These are phyloP conservation scores for Neomonachus schauinslandi DNA, from an alignment of 2,113 vertebrate genomes.

Conservation along the genomic window DNA sequence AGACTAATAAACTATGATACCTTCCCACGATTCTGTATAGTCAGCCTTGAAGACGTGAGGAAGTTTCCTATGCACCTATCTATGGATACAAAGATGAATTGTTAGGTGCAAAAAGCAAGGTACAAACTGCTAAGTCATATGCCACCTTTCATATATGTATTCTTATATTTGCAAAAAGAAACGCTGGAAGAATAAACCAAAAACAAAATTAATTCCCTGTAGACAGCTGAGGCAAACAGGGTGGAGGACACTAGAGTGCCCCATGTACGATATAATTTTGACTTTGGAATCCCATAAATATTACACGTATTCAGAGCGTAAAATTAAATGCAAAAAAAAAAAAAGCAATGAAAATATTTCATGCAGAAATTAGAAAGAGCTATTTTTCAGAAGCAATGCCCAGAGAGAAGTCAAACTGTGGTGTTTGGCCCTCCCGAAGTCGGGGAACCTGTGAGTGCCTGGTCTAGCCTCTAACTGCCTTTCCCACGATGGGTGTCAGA, in stretches of 20 bases:
- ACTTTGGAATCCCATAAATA: background rate
- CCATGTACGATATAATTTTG: background rate
- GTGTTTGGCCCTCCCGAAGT: accelerated
- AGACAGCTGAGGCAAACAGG: background rate
- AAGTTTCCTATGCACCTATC: background rate
- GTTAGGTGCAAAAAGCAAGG: background rate
- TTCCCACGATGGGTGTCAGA: background rate
- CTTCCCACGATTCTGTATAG: background rate
- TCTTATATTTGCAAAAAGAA: background rate
- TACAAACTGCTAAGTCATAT: background rate
- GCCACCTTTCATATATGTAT: background rate
- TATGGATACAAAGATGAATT: background rate
- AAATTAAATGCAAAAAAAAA: background rate
- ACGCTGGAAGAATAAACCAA: background rate
- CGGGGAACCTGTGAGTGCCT: background rate
- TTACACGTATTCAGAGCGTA: background rate
- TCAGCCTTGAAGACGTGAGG: background rate
- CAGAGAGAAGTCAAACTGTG: background rate
- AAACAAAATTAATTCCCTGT: background rate
- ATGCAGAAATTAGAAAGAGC: background rate
- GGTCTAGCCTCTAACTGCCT: background rate
- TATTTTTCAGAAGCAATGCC: background rate
- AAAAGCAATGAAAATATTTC: background rate
- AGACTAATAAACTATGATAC: background rate
- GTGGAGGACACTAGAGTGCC: background rate